Conservation (phyloP, 2,113 vertebrate genomes). For the Neodontobutis hainanensis region DNA sequence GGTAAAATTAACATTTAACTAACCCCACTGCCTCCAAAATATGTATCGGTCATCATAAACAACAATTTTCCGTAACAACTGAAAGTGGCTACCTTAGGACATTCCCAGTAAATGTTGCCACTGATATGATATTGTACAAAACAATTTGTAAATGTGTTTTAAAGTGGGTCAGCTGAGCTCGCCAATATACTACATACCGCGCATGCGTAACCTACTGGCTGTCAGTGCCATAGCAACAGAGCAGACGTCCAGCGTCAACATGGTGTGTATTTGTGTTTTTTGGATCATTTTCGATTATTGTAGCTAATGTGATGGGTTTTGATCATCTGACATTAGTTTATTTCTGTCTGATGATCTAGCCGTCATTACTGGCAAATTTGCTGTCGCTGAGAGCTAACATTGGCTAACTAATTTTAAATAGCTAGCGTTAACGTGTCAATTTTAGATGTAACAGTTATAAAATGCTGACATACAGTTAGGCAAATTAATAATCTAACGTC, state of each 20-base stretch:
- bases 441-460: background rate
- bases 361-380: background rate
- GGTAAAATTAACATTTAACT: background rate
- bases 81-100: too few relatives aligned
- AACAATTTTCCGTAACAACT: too few relatives aligned
- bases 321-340: background rate
- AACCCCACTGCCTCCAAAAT: too few relatives aligned
- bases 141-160: background rate
- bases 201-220: slow-evolving; percentile 38
- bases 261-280: slow-evolving; percentile 48
- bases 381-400: slow-evolving; percentile 9
- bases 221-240: slow-evolving; percentile 65
- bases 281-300: background rate
- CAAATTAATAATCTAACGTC: slow-evolving; percentile 19
- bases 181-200: background rate
- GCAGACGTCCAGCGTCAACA: slow-evolving; percentile 34
- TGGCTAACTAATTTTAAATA: slow-evolving; percentile 36
- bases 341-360: accelerated
- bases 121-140: background rate
- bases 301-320: background rate
- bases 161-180: slow-evolving; percentile 17
- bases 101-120: too few relatives aligned
- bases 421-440: slow-evolving; percentile 1
- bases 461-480: background rate
- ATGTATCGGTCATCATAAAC: too few relatives aligned